A percentile compares a stretch with the other conserved stretches of the same genome.
These are phyloP conservation scores for Acanthococcus lagerstroemiae DNA, from an alignment of 2,888 invertebrate genomes.

Conservation along the genomic window DNA sequence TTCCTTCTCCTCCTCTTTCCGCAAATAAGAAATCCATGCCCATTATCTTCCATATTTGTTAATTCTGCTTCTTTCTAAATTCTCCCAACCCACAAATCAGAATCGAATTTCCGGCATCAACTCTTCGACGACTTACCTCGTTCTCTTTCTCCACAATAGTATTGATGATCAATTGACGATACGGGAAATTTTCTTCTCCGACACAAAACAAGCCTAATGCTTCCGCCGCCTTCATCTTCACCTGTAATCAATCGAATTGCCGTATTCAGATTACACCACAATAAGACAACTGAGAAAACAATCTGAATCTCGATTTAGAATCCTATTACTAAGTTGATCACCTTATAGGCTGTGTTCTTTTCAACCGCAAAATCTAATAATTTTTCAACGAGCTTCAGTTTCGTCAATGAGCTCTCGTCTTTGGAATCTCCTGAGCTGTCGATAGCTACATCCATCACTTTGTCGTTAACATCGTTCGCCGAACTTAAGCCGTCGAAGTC, in stretches of 20 bases:
- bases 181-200: slow-evolving; percentile 50
- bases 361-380: slow-evolving; percentile 10
- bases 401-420: neutral
- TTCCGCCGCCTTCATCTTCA: slow-evolving; percentile 60
- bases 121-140: slow-evolving; percentile 61
- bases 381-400: slow-evolving; percentile 6
- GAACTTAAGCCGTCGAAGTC: slow-evolving; percentile 14
- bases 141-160: slow-evolving; percentile 67
- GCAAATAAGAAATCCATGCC: too few relatives aligned
- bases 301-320: too few relatives aligned
- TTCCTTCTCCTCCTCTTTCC: too few relatives aligned
- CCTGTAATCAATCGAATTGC: too few relatives aligned
- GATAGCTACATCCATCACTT: neutral
- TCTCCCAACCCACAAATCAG: too few relatives aligned
- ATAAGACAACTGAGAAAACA: too few relatives aligned
- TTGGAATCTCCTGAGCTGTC: neutral
- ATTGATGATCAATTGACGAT: slow-evolving; percentile 53
- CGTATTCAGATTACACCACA: too few relatives aligned
- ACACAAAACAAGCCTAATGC: slow-evolving; percentile 71
- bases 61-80: too few relatives aligned
- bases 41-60: too few relatives aligned
- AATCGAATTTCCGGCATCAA: too few relatives aligned
- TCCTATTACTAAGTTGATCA: too few relatives aligned
- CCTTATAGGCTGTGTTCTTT: slow-evolving; percentile 6
- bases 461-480: neutral